phyloP scores from a whole-genome alignment of 2,888 invertebrate genomes.

The Tromatobia lineatoria region DNA sequence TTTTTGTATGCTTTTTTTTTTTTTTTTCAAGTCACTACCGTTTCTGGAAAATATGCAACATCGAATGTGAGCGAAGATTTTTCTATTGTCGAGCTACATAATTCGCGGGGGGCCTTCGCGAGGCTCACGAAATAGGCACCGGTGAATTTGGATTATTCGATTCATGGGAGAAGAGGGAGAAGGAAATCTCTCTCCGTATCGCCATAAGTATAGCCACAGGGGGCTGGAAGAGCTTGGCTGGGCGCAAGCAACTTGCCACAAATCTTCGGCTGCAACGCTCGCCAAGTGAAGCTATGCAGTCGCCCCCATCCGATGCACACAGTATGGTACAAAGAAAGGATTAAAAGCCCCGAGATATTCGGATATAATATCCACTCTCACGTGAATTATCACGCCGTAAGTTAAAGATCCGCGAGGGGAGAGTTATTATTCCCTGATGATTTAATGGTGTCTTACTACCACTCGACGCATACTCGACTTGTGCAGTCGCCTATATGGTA shows the following conservation, averaged over 20 bases:
- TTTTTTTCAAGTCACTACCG: background rate
- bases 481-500: constrained; percentile 9
- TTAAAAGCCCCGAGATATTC: constrained; percentile 76
- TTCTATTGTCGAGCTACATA: constrained; percentile 4
- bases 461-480: constrained; percentile 34
- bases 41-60: background rate
- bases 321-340: constrained; percentile 77
- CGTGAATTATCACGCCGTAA: constrained; percentile 80
- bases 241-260: constrained; percentile 71
- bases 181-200: constrained; percentile 30
- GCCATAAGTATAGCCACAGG: constrained; percentile 77
- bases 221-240: constrained; percentile 66
- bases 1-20: background rate
- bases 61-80: background rate
- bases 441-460: constrained; percentile 75
- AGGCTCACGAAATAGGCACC: constrained; percentile 22
- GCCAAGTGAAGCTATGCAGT: constrained; percentile 55
- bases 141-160: constrained; percentile 49
- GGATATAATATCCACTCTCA: constrained; percentile 76
- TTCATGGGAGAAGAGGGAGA: background rate
- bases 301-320: constrained; percentile 17
- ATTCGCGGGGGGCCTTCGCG: background rate
- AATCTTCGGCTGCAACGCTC: constrained; percentile 75
- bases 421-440: constrained; percentile 79
- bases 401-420: constrained; percentile 72